Conservation (phyloP, 2,113 vertebrate genomes). For the Oostethus manadensis region DNA sequence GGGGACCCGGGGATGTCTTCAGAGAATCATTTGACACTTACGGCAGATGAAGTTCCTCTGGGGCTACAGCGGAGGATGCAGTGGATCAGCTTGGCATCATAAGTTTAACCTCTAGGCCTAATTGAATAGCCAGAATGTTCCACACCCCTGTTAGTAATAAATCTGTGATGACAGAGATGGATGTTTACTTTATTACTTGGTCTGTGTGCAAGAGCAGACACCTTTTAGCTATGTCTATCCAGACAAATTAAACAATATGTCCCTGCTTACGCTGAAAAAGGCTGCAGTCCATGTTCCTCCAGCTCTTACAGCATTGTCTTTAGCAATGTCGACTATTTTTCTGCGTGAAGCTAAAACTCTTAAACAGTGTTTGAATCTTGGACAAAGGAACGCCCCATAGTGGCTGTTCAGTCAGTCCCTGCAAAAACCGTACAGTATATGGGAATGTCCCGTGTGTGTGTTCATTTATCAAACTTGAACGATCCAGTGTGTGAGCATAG, state of each 20-base stretch:
- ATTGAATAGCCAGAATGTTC: slow-evolving; percentile 40
- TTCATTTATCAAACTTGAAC: slow-evolving; percentile 50
- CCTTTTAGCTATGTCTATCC: slow-evolving; percentile 4
- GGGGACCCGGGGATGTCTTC: slow-evolving; percentile 49
- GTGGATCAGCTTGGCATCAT: slow-evolving; percentile 28
- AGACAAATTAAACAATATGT: background rate
- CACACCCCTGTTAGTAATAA: slow-evolving; percentile 17
- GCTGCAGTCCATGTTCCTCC: slow-evolving; percentile 14
- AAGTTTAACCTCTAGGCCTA: slow-evolving; percentile 30
- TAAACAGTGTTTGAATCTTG: slow-evolving; percentile 39
- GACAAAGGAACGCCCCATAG: slow-evolving; percentile 38
- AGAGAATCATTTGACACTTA: slow-evolving; percentile 42
- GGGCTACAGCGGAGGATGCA: slow-evolving; percentile 34
- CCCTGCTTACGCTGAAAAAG: background rate
- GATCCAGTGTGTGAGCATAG: slow-evolving; percentile 26
- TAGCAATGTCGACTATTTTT: slow-evolving; percentile 20
- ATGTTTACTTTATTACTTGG: slow-evolving; percentile 13
- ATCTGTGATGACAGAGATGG: slow-evolving; percentile 19
- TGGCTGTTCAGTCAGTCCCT: slow-evolving; percentile 49
- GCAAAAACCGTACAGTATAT: slow-evolving; percentile 59
- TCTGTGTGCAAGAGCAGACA: slow-evolving; percentile 10
- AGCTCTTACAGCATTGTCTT: slow-evolving; percentile 22
- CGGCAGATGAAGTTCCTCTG: slow-evolving; percentile 31
- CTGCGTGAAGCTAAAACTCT: slow-evolving; percentile 34
- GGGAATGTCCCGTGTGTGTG: slow-evolving; percentile 55